phyloP scores from a whole-genome alignment of 2,888 invertebrate species.

The Meliscaeva auricollis region DNA sequence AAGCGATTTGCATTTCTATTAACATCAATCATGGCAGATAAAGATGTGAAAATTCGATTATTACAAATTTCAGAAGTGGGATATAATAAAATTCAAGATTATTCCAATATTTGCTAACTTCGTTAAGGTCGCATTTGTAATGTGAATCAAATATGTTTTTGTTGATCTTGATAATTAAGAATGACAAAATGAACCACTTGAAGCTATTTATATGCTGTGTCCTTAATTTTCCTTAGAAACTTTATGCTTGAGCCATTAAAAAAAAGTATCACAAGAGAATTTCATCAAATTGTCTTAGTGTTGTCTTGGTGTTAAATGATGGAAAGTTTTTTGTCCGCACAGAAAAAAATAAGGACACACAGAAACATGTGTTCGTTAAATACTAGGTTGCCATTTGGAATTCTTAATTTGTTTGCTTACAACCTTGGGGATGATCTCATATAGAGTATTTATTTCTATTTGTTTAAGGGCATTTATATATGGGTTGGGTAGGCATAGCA shows the following conservation, averaged over 20 bases:
- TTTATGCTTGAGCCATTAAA: background rate
- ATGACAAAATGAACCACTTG: too few relatives aligned
- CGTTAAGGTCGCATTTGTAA: background rate
- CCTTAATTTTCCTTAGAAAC: background rate
- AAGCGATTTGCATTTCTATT: constrained; percentile 69
- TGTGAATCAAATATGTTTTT: too few relatives aligned
- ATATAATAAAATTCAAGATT: background rate
- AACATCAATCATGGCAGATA: constrained; percentile 52
- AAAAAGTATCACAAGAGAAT: background rate
- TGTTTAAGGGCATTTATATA: too few relatives aligned
- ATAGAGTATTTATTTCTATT: too few relatives aligned
- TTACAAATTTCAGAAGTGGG: constrained; percentile 27
- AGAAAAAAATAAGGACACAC: background rate
- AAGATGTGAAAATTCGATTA: constrained; percentile 53
- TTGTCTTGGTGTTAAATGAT: background rate
- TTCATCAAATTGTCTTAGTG: background rate
- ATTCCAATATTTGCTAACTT: background rate
- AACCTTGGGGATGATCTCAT: constrained; percentile 17
- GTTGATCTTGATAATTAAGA: too few relatives aligned
- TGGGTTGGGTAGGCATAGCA: constrained; percentile 7
- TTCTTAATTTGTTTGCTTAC: constrained; percentile 51
- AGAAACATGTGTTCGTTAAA: constrained; percentile 57
- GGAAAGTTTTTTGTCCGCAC: background rate
- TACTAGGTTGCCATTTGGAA: constrained; percentile 62
- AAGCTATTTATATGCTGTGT: too few relatives aligned